Conservation (phyloP, 2,797 vertebrate species). For the Anas bahamensis region DNA sequence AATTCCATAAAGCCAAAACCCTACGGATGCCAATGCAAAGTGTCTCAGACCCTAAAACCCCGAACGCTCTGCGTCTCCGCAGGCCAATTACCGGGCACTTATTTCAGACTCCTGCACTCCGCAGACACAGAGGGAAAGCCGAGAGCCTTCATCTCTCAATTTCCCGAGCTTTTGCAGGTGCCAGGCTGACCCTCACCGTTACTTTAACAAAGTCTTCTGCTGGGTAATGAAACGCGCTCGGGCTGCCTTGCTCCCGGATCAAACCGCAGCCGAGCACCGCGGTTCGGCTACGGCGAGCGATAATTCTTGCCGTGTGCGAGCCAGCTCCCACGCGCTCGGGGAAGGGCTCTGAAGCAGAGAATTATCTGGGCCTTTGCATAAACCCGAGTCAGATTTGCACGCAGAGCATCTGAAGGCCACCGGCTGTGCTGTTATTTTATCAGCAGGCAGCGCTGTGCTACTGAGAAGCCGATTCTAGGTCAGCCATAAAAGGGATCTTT, state of each 20-base stretch:
- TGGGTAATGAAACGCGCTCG: background rate
- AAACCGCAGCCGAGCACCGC: background rate
- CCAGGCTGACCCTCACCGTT: background rate
- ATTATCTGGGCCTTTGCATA: background rate
- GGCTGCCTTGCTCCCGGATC: background rate
- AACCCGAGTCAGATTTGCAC: background rate
- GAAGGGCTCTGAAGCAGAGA: background rate
- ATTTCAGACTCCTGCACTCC: background rate
- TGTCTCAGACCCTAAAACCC: background rate
- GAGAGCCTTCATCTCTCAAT: background rate
- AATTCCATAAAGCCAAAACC: background rate
- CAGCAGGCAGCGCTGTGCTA: constrained; percentile 72
- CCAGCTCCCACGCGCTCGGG: background rate
- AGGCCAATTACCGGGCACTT: accelerated
- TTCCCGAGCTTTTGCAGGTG: background rate
- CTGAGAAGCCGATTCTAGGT: constrained; percentile 69
- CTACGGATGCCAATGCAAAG: accelerated
- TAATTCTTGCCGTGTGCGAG: background rate
- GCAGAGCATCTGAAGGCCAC: background rate
- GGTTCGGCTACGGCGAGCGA: background rate
- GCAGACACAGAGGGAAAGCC: background rate
- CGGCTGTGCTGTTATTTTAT: constrained; percentile 63
- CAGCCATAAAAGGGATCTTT: constrained; percentile 57
- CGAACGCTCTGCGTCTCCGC: background rate
- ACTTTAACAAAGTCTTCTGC: background rate